Conservation (phyloP, 37 sponge, comb jelly and placozoan species). For the Chondrilla cf. caribensis region DNA sequence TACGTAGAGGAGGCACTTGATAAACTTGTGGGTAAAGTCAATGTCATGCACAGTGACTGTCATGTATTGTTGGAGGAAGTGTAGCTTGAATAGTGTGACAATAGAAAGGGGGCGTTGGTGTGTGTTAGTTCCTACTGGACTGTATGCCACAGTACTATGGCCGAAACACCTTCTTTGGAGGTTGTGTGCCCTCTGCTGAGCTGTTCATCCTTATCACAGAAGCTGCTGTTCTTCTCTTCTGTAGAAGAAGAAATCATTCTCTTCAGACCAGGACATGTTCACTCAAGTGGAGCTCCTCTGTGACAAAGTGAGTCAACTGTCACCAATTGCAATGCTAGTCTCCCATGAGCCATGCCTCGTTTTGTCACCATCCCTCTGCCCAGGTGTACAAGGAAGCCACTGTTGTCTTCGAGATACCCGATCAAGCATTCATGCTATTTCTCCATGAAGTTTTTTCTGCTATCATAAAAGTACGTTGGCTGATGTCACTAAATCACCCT, state of each 20-base stretch:
- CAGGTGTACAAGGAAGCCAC: conserved; percentile 60
- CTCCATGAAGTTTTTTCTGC: conserved; percentile 54
- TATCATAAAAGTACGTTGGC: conserved; percentile 46
- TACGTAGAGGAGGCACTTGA: conserved; percentile 1
- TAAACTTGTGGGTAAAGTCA: background rate
- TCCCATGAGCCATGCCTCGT: background rate
- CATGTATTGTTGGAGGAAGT: too few relatives aligned
- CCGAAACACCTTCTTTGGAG: too few relatives aligned
- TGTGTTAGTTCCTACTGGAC: too few relatives aligned
- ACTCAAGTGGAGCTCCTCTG: conserved; percentile 13
- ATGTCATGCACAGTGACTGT: too few relatives aligned
- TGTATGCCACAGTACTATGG: too few relatives aligned
- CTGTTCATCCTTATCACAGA: too few relatives aligned
- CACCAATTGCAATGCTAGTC: background rate
- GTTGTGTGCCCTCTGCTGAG: too few relatives aligned
- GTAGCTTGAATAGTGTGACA: too few relatives aligned
- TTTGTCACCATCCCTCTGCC: background rate
- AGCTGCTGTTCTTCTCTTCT: background rate
- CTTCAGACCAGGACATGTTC: conserved; percentile 14
- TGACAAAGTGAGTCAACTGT: background rate
- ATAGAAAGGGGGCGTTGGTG: too few relatives aligned
- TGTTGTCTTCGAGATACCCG: conserved; percentile 74
- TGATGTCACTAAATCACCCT: background rate
- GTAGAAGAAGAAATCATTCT: background rate
- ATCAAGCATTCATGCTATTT: conserved; percentile 57